These are phyloP conservation scores for Hyaena hyaena DNA, from an alignment of 2,113 vertebrate genomes.

Conservation along the genomic window DNA sequence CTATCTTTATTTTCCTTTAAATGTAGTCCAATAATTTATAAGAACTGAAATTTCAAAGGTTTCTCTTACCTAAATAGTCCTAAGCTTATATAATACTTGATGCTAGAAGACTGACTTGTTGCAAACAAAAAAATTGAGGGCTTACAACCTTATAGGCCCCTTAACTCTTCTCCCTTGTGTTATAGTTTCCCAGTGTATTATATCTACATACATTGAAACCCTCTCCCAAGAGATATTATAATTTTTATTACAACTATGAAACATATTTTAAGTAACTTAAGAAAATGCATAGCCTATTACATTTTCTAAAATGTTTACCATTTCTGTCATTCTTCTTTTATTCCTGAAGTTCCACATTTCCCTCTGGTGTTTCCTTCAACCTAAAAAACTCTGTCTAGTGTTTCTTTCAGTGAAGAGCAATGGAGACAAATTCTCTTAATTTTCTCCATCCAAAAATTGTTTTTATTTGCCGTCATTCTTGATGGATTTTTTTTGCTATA, in stretches of 20 bases:
- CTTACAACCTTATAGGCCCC: background rate
- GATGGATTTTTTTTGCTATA: background rate
- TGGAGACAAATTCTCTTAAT: background rate
- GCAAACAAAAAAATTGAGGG: background rate
- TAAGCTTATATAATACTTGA: background rate
- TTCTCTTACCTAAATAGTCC: background rate
- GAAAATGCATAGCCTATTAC: background rate
- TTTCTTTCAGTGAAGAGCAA: background rate
- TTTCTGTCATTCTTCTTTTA: background rate
- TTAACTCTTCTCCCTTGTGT: background rate
- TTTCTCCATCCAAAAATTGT: background rate
- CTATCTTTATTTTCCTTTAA: background rate
- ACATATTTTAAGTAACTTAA: background rate
- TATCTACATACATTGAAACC: background rate
- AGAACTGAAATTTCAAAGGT: background rate
- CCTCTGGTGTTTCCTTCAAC: background rate
- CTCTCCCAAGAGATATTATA: background rate
- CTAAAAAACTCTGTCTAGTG: background rate
- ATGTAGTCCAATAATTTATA: background rate
- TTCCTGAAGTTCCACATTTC: background rate
- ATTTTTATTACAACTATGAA: background rate
- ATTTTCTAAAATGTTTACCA: background rate
- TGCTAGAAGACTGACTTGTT: background rate
- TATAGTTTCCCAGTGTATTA: background rate
- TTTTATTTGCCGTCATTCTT: background rate